Base-by-base conservation (phyloP, 2,888 invertebrate genomes). In the Chymomyza caudatula region DNA sequence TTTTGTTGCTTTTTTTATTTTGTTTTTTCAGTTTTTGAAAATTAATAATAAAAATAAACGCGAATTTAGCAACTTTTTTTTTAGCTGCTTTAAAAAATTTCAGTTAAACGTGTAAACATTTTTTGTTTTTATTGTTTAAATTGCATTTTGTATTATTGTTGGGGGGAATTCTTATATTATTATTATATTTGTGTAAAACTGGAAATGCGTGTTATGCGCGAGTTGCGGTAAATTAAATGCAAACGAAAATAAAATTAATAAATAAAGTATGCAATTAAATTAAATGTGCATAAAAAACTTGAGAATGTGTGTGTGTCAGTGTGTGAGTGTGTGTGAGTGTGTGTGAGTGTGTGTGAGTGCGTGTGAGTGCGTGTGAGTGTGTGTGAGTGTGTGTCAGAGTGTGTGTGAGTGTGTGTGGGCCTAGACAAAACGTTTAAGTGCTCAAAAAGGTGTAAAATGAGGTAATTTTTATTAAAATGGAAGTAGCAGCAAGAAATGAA, bases 381-480 rank as follows among this genome's bases (percentile, higher is more conserved):
- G 29, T 4, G 17, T 15, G 25, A 20, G 68, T 37, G 60, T 44
- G n/a, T n/a, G n/a, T n/a, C n/a, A 37, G 11, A 8, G 25, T 25
- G 2, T 11, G 29, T 37, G 29, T 37, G 8, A 11, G 5, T 37
- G 11, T 37, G 11, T 37, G 29, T 37, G 29, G 29, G 47, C 42
- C 57, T 59, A 63, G 49, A 65, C 19, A 53, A 25, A 17, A n/a
- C n/a, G 8, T 58, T 59, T 44, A 67, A 65, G 60, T 71, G 47
- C 63, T n/a, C 29, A 68, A 68, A 63, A 6, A 52, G 47, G 75
- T 84, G 81, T 81, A 71, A 80, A 80, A 81, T 80, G 84, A 84
- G 80, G 81, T 80, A 80, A 80, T 80, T 84, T 75, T 60, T 56
- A 49, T 57, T 73, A 74, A 71, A 67, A 66, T 5, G 4, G 47